These are phyloP conservation scores for Dromiciops gliroides DNA, from an alignment of 2,113 vertebrate genomes.

Conservation along the genomic window DNA sequence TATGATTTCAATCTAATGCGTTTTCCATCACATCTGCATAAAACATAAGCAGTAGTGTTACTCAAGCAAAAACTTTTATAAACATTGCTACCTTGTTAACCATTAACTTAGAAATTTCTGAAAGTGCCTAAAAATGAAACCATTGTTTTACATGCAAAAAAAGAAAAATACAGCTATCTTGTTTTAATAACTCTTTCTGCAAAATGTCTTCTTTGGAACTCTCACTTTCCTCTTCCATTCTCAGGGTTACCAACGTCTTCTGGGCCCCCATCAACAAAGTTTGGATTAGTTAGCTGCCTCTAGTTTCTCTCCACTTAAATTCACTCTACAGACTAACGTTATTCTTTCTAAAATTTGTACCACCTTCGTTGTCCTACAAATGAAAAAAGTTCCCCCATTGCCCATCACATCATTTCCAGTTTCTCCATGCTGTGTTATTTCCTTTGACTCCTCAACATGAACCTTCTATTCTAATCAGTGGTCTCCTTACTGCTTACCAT, in stretches of 20 bases:
- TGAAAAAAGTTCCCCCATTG: background rate
- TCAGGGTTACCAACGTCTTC: background rate
- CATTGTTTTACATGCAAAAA: background rate
- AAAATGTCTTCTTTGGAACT: background rate
- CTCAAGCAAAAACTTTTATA: background rate
- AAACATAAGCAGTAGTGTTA: background rate
- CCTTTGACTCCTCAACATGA: background rate
- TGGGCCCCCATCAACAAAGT: background rate
- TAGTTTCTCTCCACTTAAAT: background rate
- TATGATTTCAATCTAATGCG: background rate
- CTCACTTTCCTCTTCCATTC: background rate
- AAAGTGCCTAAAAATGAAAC: background rate
- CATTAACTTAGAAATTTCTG: background rate
- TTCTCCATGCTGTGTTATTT: background rate
- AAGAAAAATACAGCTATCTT: background rate
- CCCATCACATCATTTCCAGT: background rate
- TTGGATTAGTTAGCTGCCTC: background rate
- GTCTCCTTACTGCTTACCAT: background rate
- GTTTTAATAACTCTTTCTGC: background rate
- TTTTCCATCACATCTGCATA: background rate
- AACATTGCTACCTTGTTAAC: background rate
- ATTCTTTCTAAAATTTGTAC: background rate
- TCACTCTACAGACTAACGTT: background rate
- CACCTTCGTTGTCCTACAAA: background rate
- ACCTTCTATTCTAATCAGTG: background rate